A percentile compares a stretch with the other conserved stretches of the same genome.
phyloP scores from a whole-genome alignment of 2,797 vertebrate species.

The Sebastolobus altivelis region DNA sequence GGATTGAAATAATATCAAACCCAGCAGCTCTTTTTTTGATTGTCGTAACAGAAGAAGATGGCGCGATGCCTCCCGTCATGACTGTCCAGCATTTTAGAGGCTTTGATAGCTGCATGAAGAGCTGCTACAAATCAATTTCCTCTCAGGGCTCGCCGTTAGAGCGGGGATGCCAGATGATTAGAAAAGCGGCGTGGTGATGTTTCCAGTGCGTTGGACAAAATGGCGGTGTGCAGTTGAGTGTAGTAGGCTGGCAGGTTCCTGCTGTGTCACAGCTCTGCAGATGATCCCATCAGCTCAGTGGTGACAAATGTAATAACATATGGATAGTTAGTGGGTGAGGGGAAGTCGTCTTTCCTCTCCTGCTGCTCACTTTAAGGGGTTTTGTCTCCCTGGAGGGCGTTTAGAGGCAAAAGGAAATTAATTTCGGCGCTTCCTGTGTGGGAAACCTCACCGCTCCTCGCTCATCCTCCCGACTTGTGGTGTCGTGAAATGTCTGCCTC shows the following conservation, averaged over 20 bases:
- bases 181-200: background rate
- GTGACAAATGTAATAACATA: constrained; percentile 75
- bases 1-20: constrained; percentile 8
- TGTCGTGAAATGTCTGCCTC: constrained; percentile 44
- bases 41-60: constrained; percentile 12
- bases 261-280: constrained; percentile 24
- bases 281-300: constrained; percentile 63
- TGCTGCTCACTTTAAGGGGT: constrained; percentile 65
- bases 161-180: background rate
- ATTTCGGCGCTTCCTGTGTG: constrained; percentile 76
- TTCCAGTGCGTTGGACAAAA: constrained; percentile 49
- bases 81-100: constrained; percentile 1
- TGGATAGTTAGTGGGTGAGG: constrained; percentile 56
- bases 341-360: constrained; percentile 63
- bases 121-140: constrained; percentile 37
- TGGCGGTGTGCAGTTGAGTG: constrained; percentile 24
- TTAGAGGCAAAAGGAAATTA: constrained; percentile 62
- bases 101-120: constrained; percentile 24
- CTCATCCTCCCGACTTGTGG: constrained; percentile 46
- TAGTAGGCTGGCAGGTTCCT: constrained; percentile 18
- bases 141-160: background rate
- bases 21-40: background rate
- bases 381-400: constrained; percentile 51
- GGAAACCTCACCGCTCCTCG: constrained; percentile 42
- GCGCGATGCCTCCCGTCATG: constrained; percentile 15